Evolutionary conservation across 2,888 invertebrate genomes (phyloP).

Genomic region (Oligia fasciuncula): DNA sequence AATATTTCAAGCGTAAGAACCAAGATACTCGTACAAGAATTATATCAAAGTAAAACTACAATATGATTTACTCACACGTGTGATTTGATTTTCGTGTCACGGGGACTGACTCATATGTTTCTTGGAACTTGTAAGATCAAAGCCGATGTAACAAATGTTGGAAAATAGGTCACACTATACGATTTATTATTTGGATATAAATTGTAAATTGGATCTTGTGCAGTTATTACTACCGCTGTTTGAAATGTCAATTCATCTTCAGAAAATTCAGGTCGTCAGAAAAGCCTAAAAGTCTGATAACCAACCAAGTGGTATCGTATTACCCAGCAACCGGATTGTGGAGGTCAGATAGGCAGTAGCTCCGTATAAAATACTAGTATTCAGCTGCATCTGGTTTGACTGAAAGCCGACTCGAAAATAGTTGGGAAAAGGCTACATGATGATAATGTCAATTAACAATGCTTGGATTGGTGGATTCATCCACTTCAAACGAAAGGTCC

Average conservation of each 20-base stretch:
- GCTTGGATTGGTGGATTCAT: background rate
- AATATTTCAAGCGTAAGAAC: constrained; percentile 4
- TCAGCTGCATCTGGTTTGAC: background rate
- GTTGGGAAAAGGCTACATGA: background rate
- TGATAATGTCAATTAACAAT: background rate
- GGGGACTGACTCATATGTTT: constrained; percentile 31
- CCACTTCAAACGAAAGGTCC: background rate
- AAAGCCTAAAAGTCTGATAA: background rate
- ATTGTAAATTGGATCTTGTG: constrained; percentile 7
- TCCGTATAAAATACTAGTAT: background rate
- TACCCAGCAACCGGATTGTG: background rate
- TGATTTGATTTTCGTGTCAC: constrained; percentile 38
- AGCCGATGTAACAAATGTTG: constrained; percentile 38
- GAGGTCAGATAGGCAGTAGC: background rate
- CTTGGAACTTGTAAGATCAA: constrained; percentile 39
- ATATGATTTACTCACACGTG: constrained; percentile 30
- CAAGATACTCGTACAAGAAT: constrained; percentile 21
- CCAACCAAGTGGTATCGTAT: background rate
- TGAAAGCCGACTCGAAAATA: background rate
- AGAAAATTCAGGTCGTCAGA: background rate
- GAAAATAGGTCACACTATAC: constrained; percentile 43
- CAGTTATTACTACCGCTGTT: background rate
- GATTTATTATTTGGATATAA: constrained; percentile 41
- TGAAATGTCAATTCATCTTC: background rate
- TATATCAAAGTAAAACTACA: constrained; percentile 39